Conservation (phyloP, 2,797 vertebrate genomes). For the Amblyopsis hoosieri region DNA sequence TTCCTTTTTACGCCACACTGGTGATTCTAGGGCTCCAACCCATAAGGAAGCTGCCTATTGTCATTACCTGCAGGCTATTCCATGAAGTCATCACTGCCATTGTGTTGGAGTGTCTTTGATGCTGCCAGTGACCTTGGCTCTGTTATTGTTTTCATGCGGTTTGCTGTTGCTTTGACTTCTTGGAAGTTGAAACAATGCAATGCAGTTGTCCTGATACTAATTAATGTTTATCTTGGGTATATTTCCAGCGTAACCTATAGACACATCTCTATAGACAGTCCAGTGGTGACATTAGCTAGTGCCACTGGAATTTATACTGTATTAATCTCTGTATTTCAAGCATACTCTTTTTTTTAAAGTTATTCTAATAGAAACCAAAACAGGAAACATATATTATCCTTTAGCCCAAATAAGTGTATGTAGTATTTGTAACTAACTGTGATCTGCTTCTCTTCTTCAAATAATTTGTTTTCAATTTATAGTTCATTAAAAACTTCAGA, state of each 20-base stretch:
- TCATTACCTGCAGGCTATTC: constrained; percentile 49
- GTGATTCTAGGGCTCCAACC: constrained; percentile 18
- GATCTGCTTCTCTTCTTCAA: too few relatives aligned
- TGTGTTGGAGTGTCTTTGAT: constrained; percentile 23
- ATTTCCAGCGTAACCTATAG: constrained; percentile 36
- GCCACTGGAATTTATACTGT: constrained; percentile 11
- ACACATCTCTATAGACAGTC: constrained; percentile 13
- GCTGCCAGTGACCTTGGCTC: constrained; percentile 44
- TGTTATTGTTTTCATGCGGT: not conserved
- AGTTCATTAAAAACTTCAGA: too few relatives aligned
- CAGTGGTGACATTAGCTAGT: constrained; percentile 12
- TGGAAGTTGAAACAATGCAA: constrained; percentile 64
- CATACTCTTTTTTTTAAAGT: constrained; percentile 9
- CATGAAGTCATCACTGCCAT: constrained; percentile 35
- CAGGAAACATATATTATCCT: too few relatives aligned
- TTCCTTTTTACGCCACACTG: constrained; percentile 36
- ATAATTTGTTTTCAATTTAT: too few relatives aligned
- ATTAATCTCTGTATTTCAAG: constrained; percentile 15
- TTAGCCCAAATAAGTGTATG: too few relatives aligned
- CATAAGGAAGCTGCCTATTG: constrained; percentile 64
- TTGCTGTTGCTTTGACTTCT: constrained; percentile 21
- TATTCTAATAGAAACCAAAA: not conserved
- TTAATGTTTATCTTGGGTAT: too few relatives aligned
- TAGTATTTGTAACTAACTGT: too few relatives aligned
- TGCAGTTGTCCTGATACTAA: not conserved